phyloP scores from a whole-genome alignment of 2,797 vertebrate genomes.

The Galagoides demidoff region DNA sequence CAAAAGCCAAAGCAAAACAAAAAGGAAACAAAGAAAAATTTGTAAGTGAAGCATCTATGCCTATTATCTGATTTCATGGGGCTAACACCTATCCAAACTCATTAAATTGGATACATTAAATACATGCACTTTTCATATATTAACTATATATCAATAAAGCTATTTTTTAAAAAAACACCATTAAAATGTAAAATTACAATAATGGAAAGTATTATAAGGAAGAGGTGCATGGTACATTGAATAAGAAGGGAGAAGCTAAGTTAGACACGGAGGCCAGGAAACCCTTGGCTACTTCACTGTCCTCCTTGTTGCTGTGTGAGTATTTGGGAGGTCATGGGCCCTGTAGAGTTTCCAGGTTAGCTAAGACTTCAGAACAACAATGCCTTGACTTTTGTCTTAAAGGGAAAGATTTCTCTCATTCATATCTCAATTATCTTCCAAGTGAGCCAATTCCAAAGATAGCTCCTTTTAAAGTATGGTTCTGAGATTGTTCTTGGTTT shows the following conservation, averaged over 20 bases:
- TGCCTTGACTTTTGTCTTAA: background rate
- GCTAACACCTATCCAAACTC: background rate
- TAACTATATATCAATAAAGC: background rate
- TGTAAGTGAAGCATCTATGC: background rate
- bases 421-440: conserved; percentile 10
- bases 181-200: background rate
- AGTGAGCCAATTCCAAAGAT: background rate
- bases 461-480: background rate
- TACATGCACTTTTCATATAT: background rate
- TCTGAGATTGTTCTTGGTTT: background rate
- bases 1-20: background rate
- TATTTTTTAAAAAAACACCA: background rate
- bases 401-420: background rate
- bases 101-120: background rate
- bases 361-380: background rate
- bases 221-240: background rate
- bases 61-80: background rate
- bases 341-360: background rate
- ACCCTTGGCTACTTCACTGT: background rate
- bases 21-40: background rate
- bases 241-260: background rate
- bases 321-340: background rate
- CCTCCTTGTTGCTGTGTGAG: background rate
- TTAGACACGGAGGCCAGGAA: background rate
- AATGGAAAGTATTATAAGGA: background rate